Evolutionary conservation across 2,797 vertebrate genomes (phyloP).

Genomic region (Pseudochaenichthys georgianus): DNA sequence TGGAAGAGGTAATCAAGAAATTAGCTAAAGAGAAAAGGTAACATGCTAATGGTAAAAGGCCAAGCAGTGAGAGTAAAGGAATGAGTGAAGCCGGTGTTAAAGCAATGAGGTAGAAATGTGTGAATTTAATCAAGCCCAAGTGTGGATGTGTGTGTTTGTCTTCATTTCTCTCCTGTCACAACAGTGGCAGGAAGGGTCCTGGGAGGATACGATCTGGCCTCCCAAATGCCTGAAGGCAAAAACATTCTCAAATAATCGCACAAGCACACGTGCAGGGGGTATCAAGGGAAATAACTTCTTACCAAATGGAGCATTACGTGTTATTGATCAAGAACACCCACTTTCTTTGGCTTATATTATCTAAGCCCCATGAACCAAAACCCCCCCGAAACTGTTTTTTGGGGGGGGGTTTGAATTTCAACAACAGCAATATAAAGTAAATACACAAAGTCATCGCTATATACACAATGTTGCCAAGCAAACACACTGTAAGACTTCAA

Average conservation of each 20-base stretch:
- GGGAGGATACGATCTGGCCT: conserved; percentile 37
- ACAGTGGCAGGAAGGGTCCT: conserved; percentile 37
- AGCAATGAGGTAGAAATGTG: conserved; percentile 42
- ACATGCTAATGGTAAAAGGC: conserved; percentile 23
- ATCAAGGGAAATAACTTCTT: conserved; percentile 60
- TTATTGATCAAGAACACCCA: conserved; percentile 54
- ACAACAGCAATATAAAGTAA: no score
- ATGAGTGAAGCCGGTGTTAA: conserved; percentile 40
- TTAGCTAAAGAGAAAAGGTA: conserved; percentile 4
- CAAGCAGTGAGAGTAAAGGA: conserved; percentile 7
- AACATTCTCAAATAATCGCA: conserved; percentile 7
- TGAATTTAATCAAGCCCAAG: conserved; percentile 44
- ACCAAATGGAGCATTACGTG: conserved; percentile 42
- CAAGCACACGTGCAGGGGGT: conserved; percentile 13
- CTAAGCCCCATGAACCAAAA: conserved; percentile 9
- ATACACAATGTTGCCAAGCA: conserved; percentile 15
- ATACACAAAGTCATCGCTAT: conserved; percentile 11
- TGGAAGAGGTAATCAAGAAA: conserved; percentile 14
- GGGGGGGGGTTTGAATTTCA: no score
- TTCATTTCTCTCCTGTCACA: conserved; percentile 56
- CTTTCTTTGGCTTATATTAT: conserved; percentile 28
- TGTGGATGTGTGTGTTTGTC: not conserved
- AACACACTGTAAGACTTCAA: conserved; percentile 8
- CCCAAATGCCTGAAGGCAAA: conserved; percentile 54
- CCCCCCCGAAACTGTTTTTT: not conserved